phyloP scores from a whole-genome alignment of 2,888 invertebrate genomes.

The Pollenia labialis region DNA sequence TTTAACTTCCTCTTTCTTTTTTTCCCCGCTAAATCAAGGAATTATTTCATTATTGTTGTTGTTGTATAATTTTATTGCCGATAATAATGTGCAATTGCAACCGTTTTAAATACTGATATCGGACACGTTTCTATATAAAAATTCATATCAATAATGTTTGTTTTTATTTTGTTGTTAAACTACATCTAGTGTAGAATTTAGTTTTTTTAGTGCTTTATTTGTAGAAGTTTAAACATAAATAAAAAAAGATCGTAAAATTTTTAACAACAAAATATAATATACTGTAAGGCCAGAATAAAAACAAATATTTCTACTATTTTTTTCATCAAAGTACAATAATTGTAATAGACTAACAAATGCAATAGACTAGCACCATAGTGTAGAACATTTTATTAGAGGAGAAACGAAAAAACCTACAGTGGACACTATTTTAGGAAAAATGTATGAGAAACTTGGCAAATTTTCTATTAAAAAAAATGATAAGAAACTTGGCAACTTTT shows the following conservation, averaged over 20 bases:
- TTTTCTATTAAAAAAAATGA: no score
- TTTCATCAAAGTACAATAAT: neutral
- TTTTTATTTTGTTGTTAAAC: slow-evolving; percentile 14
- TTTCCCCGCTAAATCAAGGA: neutral
- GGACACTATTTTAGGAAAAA: no score
- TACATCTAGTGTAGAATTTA: slow-evolving; percentile 61
- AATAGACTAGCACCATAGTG: neutral
- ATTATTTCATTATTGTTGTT: neutral
- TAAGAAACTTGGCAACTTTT: no score
- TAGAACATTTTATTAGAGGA: no score
- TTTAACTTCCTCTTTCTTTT: slow-evolving; percentile 10
- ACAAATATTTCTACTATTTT: slow-evolving; percentile 10
- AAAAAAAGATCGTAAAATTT: slow-evolving; percentile 46
- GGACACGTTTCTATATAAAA: slow-evolving; percentile 58
- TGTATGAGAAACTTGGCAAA: no score
- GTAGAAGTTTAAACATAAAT: slow-evolving; percentile 55
- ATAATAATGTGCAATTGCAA: slow-evolving; percentile 66
- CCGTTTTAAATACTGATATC: slow-evolving; percentile 63
- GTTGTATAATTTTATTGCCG: neutral
- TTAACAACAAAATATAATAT: no score
- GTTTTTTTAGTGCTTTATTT: slow-evolving; percentile 53
- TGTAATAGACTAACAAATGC: slow-evolving; percentile 53
- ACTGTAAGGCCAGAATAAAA: no score
- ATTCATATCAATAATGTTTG: slow-evolving; percentile 54
- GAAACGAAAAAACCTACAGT: no score